These are phyloP conservation scores for Cisticola juncidis DNA, from an alignment of 2,113 vertebrate genomes.

Conservation along the genomic window DNA sequence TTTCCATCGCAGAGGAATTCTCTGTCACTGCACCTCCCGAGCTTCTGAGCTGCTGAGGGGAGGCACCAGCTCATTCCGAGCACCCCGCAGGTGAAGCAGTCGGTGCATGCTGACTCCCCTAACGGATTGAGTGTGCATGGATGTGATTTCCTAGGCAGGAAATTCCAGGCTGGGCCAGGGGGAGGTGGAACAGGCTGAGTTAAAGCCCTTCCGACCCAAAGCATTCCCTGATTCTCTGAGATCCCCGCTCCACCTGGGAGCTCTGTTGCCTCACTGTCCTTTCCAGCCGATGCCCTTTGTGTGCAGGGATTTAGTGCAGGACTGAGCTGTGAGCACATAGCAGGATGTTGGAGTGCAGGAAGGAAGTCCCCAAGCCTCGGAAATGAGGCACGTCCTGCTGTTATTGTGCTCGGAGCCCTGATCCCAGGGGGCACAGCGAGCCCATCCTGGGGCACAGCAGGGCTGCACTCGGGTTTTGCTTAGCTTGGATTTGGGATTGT, in stretches of 20 bases:
- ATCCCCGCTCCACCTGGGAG: too few species aligned
- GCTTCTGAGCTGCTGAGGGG: not conserved
- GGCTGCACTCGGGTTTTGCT: too few species aligned
- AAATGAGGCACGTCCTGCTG: constrained; percentile 82
- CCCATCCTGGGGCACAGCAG: constrained; percentile 38
- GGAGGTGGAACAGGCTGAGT: too few species aligned
- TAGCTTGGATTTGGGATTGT: too few species aligned
- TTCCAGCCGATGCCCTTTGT: too few species aligned
- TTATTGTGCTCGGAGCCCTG: constrained; percentile 69
- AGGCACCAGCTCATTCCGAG: rapidly evolving
- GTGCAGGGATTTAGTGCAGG: too few species aligned
- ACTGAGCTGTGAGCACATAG: not conserved
- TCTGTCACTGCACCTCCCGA: rapidly evolving
- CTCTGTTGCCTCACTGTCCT: too few species aligned
- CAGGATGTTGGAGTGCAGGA: constrained; percentile 80
- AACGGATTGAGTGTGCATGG: too few species aligned
- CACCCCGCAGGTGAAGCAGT: rapidly evolving
- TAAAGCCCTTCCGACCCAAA: not conserved
- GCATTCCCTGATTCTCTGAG: too few species aligned
- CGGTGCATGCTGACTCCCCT: too few species aligned
- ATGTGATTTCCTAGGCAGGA: rapidly evolving
- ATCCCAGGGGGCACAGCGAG: constrained; percentile 60
- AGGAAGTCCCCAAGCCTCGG: constrained; percentile 77
- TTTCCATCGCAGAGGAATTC: not conserved
- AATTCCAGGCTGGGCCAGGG: too few species aligned